Conservation (phyloP, 64 coral and sea anemone species). For the Exaiptasia diaphana region DNA sequence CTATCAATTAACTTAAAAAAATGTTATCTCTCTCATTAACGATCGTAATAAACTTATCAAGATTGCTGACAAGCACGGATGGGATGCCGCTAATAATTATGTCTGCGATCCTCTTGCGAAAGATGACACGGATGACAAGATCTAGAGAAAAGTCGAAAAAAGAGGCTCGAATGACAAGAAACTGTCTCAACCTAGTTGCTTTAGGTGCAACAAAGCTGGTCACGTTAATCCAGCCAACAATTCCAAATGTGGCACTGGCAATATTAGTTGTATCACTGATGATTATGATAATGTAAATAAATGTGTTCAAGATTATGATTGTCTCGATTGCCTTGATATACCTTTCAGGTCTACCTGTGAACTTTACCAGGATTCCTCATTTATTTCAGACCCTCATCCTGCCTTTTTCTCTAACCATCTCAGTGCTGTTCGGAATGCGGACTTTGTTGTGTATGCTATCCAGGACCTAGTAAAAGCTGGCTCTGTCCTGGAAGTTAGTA, state of each 20-base stretch:
- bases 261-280: no score
- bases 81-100: constrained; percentile 19
- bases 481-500: background rate
- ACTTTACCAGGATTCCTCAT: background rate
- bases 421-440: background rate
- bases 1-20: constrained; percentile 33
- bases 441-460: background rate
- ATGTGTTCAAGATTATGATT: no score
- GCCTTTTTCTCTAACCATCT: background rate
- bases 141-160: background rate
- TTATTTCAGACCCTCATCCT: background rate
- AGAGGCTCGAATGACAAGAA: no score
- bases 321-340: no score
- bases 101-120: background rate
- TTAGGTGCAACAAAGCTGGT: no score
- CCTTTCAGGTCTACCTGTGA: background rate
- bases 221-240: no score
- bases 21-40: background rate
- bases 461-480: background rate
- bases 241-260: no score
- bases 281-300: no score
- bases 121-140: constrained; percentile 13
- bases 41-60: constrained; percentile 3
- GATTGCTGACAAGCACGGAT: constrained; percentile 16
- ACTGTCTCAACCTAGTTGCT: no score